phyloP scores from a whole-genome alignment of 2,797 vertebrate genomes.

The Sebastes iracundus region DNA sequence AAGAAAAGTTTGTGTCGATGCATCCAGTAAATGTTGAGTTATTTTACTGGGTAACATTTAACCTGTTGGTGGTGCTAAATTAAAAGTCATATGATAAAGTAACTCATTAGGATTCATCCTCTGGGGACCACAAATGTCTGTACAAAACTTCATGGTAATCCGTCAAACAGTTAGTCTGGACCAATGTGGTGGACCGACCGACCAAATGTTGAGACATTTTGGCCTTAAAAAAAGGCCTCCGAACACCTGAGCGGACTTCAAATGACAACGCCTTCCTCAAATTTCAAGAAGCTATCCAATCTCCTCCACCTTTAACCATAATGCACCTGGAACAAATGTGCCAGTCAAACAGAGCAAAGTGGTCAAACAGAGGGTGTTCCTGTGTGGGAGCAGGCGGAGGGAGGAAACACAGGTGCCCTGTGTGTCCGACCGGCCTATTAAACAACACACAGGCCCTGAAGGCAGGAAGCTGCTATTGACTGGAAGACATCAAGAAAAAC shows the following conservation, averaged over 20 bases:
- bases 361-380: conserved; percentile 72
- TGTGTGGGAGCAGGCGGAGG: conserved; percentile 44
- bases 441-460: conserved; percentile 73
- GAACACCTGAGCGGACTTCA: conserved; percentile 61
- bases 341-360: conserved; percentile 69
- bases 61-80: background rate
- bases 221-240: background rate
- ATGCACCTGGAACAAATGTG: conserved; percentile 72
- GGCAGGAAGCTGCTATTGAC: conserved; percentile 84
- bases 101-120: background rate
- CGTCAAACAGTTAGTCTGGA: background rate
- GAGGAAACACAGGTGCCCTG: conserved; percentile 78
- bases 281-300: conserved; percentile 71
- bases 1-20: background rate
- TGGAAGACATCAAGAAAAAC: conserved; percentile 82
- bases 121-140: background rate
- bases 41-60: background rate
- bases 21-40: background rate
- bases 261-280: conserved; percentile 53
- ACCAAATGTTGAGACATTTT: background rate
- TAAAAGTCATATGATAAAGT: background rate
- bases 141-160: background rate
- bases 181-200: background rate
- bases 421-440: conserved; percentile 75
- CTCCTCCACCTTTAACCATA: conserved; percentile 60